These are phyloP conservation scores for Deilephila porcellus DNA, from an alignment of 2,888 invertebrate genomes.

Conservation along the genomic window DNA sequence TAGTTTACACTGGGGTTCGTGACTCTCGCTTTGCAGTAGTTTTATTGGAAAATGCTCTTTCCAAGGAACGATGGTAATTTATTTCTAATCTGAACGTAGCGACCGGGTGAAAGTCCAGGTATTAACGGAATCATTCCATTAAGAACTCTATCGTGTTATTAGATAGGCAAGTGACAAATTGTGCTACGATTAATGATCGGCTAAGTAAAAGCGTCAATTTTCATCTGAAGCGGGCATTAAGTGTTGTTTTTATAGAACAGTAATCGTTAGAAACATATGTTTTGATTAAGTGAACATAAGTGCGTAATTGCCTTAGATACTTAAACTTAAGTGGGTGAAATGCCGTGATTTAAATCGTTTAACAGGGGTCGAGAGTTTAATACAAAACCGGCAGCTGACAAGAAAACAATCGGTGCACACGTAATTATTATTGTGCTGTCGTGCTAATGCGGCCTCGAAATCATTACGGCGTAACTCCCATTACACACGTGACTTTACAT, in stretches of 20 bases:
- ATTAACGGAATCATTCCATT: conserved; percentile 56
- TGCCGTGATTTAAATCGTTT: conserved; percentile 6
- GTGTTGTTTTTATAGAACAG: conserved; percentile 36
- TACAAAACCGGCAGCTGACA: background rate
- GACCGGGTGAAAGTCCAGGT: conserved; percentile 72
- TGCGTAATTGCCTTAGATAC: conserved; percentile 4
- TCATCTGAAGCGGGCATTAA: conserved; percentile 36
- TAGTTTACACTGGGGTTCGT: conserved; percentile 78
- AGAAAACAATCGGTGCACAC: conserved; percentile 22
- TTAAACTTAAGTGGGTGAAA: background rate
- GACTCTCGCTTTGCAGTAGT: conserved; percentile 77
- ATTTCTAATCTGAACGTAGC: conserved; percentile 67
- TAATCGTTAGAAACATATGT: conserved; percentile 33
- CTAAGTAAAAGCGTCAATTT: conserved; percentile 37
- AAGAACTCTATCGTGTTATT: conserved; percentile 35
- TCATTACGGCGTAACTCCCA: conserved; percentile 53
- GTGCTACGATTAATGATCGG: conserved; percentile 32
- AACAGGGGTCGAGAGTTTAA: conserved; percentile 2
- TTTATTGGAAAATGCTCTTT: conserved; percentile 75
- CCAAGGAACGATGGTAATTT: conserved; percentile 71
- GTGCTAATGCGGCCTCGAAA: conserved; percentile 47
- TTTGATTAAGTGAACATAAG: conserved; percentile 16
- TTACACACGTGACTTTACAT: conserved; percentile 58
- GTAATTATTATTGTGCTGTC: conserved; percentile 28
- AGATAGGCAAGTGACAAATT: conserved; percentile 39